phyloP scores from a whole-genome alignment of 2,888 invertebrate genomes.

The Ferdinandea cuprea region DNA sequence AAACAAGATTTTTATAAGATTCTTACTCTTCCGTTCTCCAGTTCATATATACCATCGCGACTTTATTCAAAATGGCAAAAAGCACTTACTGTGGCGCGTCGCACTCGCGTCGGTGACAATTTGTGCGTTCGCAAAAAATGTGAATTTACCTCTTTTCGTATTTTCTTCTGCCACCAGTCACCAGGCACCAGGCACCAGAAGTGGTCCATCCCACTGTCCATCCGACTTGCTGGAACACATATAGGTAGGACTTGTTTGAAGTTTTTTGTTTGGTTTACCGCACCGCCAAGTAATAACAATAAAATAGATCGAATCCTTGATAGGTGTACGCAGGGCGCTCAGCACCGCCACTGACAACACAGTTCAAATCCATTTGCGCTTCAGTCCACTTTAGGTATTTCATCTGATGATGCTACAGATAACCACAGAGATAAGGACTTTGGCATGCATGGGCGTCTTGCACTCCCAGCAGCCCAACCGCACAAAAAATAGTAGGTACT shows the following conservation, averaged over 20 bases:
- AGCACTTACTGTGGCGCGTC: conserved; percentile 61
- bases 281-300: conserved; percentile 70
- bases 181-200: no score
- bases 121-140: conserved; percentile 67
- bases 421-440: conserved; percentile 59
- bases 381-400: conserved; percentile 69
- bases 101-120: conserved; percentile 58
- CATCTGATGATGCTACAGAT: conserved; percentile 72
- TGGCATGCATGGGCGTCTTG: conserved; percentile 22
- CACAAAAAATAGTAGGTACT: no score
- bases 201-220: background rate
- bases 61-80: conserved; percentile 59
- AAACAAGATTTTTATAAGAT: conserved; percentile 53
- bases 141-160: conserved; percentile 21
- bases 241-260: conserved; percentile 34
- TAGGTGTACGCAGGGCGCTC: conserved; percentile 61
- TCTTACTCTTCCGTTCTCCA: conserved; percentile 3
- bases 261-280: conserved; percentile 53
- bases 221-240: conserved; percentile 32
- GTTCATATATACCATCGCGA: background rate
- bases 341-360: conserved; percentile 28
- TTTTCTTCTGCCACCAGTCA: no score
- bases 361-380: conserved; percentile 69
- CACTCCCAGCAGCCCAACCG: background rate
- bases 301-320: conserved; percentile 74